Conservation (phyloP, 2,888 invertebrate genomes). For the Apotomis capreana region DNA sequence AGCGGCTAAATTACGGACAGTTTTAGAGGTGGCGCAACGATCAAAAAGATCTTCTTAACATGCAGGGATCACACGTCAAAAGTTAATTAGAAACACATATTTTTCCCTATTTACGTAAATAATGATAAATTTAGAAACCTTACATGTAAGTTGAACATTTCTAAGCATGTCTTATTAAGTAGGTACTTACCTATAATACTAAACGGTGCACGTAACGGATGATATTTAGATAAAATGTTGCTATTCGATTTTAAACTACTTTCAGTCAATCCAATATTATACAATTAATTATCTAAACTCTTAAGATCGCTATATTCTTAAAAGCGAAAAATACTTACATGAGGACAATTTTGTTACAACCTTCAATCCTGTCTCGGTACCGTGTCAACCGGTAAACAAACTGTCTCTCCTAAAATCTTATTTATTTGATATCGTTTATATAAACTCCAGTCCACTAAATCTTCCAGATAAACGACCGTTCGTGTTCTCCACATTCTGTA, state of each 20-base stretch:
- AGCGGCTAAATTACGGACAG: constrained; percentile 11
- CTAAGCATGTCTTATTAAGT: background rate
- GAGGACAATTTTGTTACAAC: background rate
- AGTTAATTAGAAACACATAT: constrained; percentile 1
- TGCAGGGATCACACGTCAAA: constrained; percentile 1
- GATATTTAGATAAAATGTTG: no score
- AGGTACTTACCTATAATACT: no score
- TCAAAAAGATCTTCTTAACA: constrained; percentile 8
- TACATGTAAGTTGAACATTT: background rate
- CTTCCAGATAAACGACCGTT: constrained; percentile 29
- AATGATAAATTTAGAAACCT: background rate
- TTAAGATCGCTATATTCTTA: no score
- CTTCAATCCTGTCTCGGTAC: background rate
- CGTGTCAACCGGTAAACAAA: background rate
- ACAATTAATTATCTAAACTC: no score
- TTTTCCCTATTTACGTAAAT: background rate
- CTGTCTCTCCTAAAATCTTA: constrained; percentile 15
- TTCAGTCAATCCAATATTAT: no score
- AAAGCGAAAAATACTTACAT: no score
- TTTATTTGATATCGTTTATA: constrained; percentile 29
- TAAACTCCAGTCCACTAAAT: constrained; percentile 32
- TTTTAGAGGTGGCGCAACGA: background rate
- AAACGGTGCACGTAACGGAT: no score
- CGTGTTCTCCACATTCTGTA: constrained; percentile 24
- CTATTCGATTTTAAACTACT: no score